A percentile compares a stretch with the other conserved stretches of the same genome.
phyloP scores from a whole-genome alignment of 1,140 invertebrate species.

The Rhysida immarginata region DNA sequence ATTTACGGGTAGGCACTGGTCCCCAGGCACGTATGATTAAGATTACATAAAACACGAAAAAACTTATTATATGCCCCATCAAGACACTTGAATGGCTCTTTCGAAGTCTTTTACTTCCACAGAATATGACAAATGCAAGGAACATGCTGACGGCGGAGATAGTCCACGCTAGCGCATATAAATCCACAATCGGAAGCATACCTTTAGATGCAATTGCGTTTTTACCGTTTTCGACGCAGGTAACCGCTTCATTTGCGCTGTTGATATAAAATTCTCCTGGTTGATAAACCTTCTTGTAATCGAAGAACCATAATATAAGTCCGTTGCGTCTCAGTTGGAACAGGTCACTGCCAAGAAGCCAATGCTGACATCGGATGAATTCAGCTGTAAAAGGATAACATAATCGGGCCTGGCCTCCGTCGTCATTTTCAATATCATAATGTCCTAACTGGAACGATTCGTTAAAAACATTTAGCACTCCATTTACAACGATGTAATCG shows the following conservation, averaged over 20 bases:
- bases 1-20: too few relatives aligned
- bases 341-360: background rate
- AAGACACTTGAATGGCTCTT: background rate
- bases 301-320: background rate
- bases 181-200: background rate
- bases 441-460: background rate
- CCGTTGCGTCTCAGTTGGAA: background rate
- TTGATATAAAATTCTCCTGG: background rate
- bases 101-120: background rate
- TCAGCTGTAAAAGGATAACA: background rate
- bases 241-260: too few relatives aligned
- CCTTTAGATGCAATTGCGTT: too few relatives aligned
- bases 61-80: conserved; percentile 5
- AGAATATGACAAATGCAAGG: background rate
- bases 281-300: background rate
- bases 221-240: too few relatives aligned
- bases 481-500: background rate
- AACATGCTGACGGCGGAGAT: background rate
- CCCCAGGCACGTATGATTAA: background rate
- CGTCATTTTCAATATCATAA: background rate
- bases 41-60: conserved; percentile 5
- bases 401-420: background rate
- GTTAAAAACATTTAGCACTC: background rate
- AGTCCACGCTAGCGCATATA: background rate
- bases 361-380: background rate